Conservation (phyloP, 2,113 vertebrate species). For the Festucalex cinctus region DNA sequence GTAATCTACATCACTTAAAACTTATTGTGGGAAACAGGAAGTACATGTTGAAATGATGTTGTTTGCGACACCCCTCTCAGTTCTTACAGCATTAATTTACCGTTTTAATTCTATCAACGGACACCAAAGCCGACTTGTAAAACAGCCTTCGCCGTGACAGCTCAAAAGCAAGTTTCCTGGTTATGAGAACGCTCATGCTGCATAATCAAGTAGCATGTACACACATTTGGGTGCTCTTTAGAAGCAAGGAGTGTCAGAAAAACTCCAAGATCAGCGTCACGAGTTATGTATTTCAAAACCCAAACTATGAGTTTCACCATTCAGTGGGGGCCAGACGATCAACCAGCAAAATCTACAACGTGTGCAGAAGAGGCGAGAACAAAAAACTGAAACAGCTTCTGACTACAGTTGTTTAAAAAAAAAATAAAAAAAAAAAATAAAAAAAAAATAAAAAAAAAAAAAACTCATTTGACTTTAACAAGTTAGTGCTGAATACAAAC, state of each 20-base stretch:
- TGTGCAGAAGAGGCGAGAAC: too few relatives aligned
- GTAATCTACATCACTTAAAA: conserved; percentile 37
- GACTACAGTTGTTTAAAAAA: too few relatives aligned
- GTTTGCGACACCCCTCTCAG: conserved; percentile 35
- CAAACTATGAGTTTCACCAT: not conserved
- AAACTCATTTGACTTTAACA: too few relatives aligned
- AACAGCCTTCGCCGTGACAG: conserved; percentile 52
- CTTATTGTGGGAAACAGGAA: conserved; percentile 27
- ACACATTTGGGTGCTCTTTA: conserved; percentile 47
- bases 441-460: too few relatives aligned
- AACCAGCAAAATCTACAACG: too few relatives aligned
- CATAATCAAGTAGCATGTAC: conserved; percentile 56
- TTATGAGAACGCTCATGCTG: conserved; percentile 54
- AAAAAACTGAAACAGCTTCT: too few relatives aligned
- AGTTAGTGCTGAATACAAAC: too few relatives aligned
- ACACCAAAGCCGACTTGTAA: conserved; percentile 60
- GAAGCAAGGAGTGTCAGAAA: conserved; percentile 13
- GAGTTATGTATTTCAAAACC: conserved; percentile 36
- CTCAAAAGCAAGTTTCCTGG: conserved; percentile 47
- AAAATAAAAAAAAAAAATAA: too few relatives aligned
- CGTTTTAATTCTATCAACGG: conserved; percentile 64
- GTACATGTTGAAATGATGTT: conserved; percentile 42
- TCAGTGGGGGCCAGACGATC: too few relatives aligned
- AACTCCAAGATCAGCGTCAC: too few relatives aligned
- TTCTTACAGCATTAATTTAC: conserved; percentile 52